These are phyloP conservation scores for Cynodonichthys magdalenae DNA, from an alignment of 2,797 vertebrate species.

Conservation along the genomic window DNA sequence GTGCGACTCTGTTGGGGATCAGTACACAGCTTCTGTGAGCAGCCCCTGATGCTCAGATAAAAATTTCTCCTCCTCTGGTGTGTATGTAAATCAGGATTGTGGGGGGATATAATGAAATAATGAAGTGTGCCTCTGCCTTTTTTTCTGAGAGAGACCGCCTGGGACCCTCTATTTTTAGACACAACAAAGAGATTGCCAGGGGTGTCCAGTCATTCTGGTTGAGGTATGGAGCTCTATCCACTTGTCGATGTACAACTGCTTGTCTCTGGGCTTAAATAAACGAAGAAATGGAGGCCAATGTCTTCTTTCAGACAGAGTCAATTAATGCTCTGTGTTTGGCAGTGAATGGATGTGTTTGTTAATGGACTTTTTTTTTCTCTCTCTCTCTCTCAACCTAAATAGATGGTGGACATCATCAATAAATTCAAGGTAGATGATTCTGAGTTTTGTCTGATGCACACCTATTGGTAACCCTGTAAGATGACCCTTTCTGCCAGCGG, in stretches of 20 bases:
- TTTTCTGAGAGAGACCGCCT: conserved; percentile 51
- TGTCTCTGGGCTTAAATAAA: conserved; percentile 50
- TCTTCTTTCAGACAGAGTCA: conserved; percentile 56
- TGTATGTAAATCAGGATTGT: conserved; percentile 72
- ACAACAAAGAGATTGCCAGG: conserved; percentile 77
- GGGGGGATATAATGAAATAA: conserved; percentile 71
- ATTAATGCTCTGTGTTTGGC: conserved; percentile 44
- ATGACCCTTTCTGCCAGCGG: conserved; percentile 55
- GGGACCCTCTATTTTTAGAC: conserved; percentile 77
- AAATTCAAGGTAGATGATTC: conserved; percentile 37
- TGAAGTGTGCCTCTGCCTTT: conserved; percentile 55
- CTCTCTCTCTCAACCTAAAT: conserved; percentile 34
- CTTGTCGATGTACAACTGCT: conserved; percentile 54
- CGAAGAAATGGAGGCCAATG: conserved; percentile 47
- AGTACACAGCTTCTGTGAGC: conserved; percentile 43
- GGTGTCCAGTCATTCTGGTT: conserved; percentile 72
- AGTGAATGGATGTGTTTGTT: conserved; percentile 34
- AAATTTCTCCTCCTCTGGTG: conserved; percentile 66
- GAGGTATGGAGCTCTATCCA: conserved; percentile 66
- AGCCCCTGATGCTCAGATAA: conserved; percentile 52
- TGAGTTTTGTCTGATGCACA: conserved; percentile 23
- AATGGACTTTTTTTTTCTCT: conserved; percentile 27
- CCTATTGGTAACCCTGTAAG: conserved; percentile 50
- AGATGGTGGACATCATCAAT: conserved; percentile 35
- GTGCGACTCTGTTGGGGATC: conserved; percentile 67